Conservation (phyloP, 2,113 vertebrate species). For the Microcebus lehilahytsara region DNA sequence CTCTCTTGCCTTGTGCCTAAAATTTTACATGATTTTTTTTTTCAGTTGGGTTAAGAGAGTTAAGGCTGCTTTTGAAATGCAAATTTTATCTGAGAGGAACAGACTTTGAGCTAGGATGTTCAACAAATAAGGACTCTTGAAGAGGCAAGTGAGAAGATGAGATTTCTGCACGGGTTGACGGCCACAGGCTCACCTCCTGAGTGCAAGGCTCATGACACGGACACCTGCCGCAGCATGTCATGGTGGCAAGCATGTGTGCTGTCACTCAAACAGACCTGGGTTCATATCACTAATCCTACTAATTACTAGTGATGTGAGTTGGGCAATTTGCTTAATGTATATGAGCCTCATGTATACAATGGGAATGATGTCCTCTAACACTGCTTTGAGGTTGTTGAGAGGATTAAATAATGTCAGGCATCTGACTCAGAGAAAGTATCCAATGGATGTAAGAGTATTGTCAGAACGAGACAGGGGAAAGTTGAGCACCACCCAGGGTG, state of each 20-base stretch:
- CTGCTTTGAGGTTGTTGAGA: background rate
- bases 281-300: background rate
- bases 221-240: too few relatives aligned
- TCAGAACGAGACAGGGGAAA: background rate
- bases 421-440: background rate
- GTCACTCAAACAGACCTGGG: background rate
- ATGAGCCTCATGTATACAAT: background rate
- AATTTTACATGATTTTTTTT: background rate
- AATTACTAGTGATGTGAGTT: background rate
- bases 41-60: background rate
- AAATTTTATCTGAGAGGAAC: background rate
- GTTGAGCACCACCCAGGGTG: background rate
- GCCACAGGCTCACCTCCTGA: background rate
- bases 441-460: background rate
- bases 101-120: background rate
- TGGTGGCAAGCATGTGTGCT: background rate
- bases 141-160: background rate
- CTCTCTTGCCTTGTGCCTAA: background rate
- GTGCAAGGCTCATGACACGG: background rate
- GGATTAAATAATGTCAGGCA: background rate
- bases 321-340: background rate
- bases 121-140: background rate
- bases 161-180: background rate
- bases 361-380: background rate
- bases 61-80: background rate